Percentiles rank a stretch among this genome's conserved stretches.
These are phyloP conservation scores for Cryptocephalus primarius DNA, from an alignment of 2,888 invertebrate species.

Conservation along the genomic window DNA sequence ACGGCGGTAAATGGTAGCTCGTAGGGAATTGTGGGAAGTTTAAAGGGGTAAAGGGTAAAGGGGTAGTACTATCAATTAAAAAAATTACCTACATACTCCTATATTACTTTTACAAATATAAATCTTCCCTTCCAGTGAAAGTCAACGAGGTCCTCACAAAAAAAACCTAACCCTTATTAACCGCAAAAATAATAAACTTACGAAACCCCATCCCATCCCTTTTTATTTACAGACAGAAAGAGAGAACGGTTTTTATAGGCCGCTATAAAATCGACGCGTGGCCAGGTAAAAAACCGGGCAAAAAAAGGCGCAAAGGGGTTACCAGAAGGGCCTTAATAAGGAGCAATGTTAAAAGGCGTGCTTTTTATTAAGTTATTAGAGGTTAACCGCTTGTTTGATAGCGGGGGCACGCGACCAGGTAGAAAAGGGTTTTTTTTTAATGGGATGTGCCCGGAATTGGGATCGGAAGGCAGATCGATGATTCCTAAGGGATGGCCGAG, in stretches of 20 bases:
- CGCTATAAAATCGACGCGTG: slow-evolving; percentile 18
- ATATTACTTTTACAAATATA: too few relatives aligned
- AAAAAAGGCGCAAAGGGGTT: slow-evolving; percentile 27
- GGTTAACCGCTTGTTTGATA: slow-evolving; percentile 36
- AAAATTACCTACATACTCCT: too few relatives aligned
- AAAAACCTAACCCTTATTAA: not conserved
- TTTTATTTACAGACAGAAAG: not conserved
- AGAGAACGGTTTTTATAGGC: not conserved
- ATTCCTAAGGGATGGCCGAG: too few relatives aligned
- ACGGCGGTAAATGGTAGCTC: too few relatives aligned
- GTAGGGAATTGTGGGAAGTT: too few relatives aligned
- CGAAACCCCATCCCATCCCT: not conserved
- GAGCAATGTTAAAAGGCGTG: slow-evolving; percentile 17
- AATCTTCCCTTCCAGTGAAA: too few relatives aligned
- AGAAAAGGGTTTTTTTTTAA: slow-evolving; percentile 16
- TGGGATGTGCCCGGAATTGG: not conserved
- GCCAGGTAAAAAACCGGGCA: slow-evolving; percentile 24
- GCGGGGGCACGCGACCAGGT: slow-evolving; percentile 36
- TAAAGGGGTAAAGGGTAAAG: too few relatives aligned
- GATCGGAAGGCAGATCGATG: not conserved
- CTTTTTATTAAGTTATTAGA: slow-evolving; percentile 36
- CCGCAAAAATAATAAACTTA: not conserved
- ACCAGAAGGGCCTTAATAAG: slow-evolving; percentile 11
- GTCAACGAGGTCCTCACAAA: too few relatives aligned
- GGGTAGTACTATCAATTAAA: too few relatives aligned